phyloP scores from a whole-genome alignment of 2,888 invertebrate genomes.

The Pyrrhosoma nymphula region DNA sequence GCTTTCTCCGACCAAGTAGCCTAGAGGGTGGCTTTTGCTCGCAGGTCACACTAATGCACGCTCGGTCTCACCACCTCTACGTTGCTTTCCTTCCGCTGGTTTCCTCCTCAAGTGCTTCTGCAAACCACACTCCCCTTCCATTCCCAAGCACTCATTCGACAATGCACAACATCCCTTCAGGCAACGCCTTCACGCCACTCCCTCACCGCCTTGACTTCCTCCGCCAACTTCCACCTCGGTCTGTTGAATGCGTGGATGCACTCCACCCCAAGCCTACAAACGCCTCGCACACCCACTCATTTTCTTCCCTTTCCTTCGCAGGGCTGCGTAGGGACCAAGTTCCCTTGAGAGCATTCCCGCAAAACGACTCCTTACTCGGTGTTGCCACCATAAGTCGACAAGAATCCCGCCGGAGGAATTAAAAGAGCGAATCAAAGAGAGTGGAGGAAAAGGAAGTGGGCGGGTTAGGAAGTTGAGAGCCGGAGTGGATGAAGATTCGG shows the following conservation, averaged over 20 bases:
- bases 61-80: no score
- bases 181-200: not conserved
- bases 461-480: not conserved
- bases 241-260: not conserved
- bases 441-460: not conserved
- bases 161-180: not conserved
- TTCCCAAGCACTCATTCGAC: not conserved
- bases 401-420: not conserved
- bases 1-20: no score
- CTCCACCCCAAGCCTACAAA: not conserved
- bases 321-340: not conserved
- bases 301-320: not conserved
- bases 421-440: not conserved
- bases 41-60: no score
- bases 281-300: not conserved
- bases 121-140: not conserved
- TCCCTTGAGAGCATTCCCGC: not conserved
- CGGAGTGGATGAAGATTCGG: no score
- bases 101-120: not conserved
- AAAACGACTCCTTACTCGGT: not conserved
- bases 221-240: not conserved
- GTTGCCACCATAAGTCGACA: not conserved
- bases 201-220: not conserved
- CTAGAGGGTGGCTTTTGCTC: no score
- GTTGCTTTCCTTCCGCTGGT: not conserved